These are phyloP conservation scores for Drosophila eugracilis DNA, from an alignment of 1,140 invertebrate genomes.

Conservation along the genomic window DNA sequence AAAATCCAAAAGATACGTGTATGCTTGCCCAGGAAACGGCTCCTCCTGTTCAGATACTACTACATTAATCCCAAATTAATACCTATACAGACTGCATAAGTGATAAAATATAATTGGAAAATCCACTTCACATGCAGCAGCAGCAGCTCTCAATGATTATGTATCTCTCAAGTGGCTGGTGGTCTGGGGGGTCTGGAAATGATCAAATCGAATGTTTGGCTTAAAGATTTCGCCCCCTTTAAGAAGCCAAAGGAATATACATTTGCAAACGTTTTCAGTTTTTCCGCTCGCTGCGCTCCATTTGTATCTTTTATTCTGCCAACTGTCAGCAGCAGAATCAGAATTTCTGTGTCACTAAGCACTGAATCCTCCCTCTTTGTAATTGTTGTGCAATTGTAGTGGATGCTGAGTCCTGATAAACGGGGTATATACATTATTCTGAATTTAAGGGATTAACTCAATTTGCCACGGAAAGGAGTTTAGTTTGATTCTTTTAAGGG, in stretches of 20 bases:
- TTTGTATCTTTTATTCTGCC: constrained; percentile 55
- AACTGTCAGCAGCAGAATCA: constrained; percentile 59
- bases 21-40: constrained; percentile 52
- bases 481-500: no score
- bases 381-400: constrained; percentile 51
- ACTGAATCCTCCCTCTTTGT: constrained; percentile 18
- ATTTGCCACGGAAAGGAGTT: no score
- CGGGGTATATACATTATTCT: constrained; percentile 6
- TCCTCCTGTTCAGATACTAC: not conserved
- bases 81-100: constrained; percentile 43
- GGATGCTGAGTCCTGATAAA: constrained; percentile 2
- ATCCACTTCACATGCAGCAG: constrained; percentile 42
- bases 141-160: constrained; percentile 18
- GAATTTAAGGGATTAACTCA: not conserved
- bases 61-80: constrained; percentile 57
- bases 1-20: constrained; percentile 17
- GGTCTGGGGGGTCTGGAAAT: constrained; percentile 22
- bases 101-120: constrained; percentile 67
- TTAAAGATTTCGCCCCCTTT: constrained; percentile 9
- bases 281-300: constrained; percentile 29
- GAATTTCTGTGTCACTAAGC: constrained; percentile 61
- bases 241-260: constrained; percentile 13
- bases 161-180: not conserved
- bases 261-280: constrained; percentile 15
- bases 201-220: constrained; percentile 31